phyloP scores from a whole-genome alignment of 2,797 vertebrate species.

The Paramormyrops hopkinsi region DNA sequence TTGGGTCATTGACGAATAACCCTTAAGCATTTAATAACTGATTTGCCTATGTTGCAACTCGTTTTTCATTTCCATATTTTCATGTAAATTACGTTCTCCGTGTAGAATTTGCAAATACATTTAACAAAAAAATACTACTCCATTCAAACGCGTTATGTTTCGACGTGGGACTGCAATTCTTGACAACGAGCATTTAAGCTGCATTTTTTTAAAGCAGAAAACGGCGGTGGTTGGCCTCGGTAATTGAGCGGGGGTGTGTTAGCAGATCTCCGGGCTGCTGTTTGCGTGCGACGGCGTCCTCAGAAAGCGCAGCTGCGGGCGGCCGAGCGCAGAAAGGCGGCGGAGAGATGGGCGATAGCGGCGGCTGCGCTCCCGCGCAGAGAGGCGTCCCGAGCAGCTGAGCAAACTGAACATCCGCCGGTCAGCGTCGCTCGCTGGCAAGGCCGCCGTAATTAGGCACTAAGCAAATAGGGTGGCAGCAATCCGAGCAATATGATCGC shows the following conservation, averaged over 20 bases:
- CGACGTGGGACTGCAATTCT: not conserved
- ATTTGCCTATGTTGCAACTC: not conserved
- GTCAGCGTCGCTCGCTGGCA: constrained; percentile 10
- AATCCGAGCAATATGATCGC: constrained; percentile 24
- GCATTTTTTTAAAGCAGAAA: not conserved
- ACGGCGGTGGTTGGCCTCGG: not conserved
- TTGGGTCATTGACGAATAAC: not conserved
- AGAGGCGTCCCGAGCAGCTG: constrained; percentile 24
- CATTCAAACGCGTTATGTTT: not conserved
- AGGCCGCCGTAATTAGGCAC: constrained; percentile 21
- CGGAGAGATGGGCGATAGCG: constrained; percentile 22
- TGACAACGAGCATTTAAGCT: not conserved
- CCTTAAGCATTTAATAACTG: not conserved
- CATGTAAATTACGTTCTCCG: not conserved
- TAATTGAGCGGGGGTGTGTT: not conserved
- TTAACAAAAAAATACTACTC: not conserved
- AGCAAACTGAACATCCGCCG: constrained; percentile 16
- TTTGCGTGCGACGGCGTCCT: not conserved
- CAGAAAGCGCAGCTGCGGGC: not conserved
- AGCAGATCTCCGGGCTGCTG: not conserved
- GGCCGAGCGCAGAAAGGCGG: constrained; percentile 21
- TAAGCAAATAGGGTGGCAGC: constrained; percentile 15
- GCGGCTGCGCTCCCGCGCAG: not conserved
- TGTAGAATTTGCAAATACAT: not conserved
- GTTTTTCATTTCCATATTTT: not conserved